A percentile compares a stretch with the other conserved stretches of the same genome.
Conservation (phyloP, 2,888 invertebrate species). For the Agrenia bidenticulata region DNA sequence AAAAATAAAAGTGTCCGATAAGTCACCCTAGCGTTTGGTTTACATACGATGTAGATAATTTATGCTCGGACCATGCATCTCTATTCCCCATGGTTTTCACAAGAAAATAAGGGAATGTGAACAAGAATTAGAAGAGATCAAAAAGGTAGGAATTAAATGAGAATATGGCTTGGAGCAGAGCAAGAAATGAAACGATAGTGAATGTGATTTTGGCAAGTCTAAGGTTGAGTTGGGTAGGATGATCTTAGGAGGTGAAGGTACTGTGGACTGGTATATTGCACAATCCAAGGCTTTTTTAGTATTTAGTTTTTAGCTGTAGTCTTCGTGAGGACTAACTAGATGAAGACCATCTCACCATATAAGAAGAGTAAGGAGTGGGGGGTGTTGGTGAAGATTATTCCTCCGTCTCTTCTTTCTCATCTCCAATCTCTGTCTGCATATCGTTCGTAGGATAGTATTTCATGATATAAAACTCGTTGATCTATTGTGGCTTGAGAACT, state of each 20-base stretch:
- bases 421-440: background rate
- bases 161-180: constrained; percentile 11
- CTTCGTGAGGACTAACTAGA: background rate
- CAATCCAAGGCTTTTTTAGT: background rate
- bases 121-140: too few species aligned
- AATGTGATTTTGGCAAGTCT: constrained; percentile 21
- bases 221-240: constrained; percentile 9
- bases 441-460: background rate
- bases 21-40: too few species aligned
- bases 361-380: background rate
- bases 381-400: constrained; percentile 5
- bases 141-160: constrained; percentile 12
- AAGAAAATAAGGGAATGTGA: too few species aligned
- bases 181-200: constrained; percentile 22
- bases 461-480: background rate
- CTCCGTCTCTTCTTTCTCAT: background rate
- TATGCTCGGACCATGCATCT: too few species aligned
- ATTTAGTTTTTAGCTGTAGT: background rate
- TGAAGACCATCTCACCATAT: background rate
- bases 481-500: background rate
- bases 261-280: background rate
- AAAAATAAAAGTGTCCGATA: too few species aligned
- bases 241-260: constrained; percentile 31
- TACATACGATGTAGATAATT: too few species aligned
- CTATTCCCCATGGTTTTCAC: too few species aligned